phyloP scores from a whole-genome alignment of 64 coral and sea anemone species.

The Stylophora pistillata region DNA sequence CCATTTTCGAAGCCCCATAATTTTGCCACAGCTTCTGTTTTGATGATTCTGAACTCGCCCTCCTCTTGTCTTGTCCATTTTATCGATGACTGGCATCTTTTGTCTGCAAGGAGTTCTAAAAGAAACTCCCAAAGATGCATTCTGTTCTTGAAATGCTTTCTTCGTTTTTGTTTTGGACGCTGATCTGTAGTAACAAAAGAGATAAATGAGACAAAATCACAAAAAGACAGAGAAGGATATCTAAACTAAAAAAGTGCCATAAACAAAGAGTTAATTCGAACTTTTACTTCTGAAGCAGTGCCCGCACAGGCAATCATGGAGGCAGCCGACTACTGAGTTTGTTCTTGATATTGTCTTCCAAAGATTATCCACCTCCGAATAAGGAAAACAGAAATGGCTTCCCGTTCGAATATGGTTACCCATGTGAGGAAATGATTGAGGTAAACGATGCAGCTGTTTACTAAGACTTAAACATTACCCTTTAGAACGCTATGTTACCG shows the following conservation, averaged over 20 bases:
- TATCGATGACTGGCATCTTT: conserved; percentile 21
- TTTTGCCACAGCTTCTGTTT: conserved; percentile 40
- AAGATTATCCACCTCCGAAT: too few species aligned
- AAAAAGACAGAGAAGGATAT: background rate
- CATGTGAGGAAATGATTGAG: too few species aligned
- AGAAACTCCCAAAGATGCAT: conserved; percentile 59
- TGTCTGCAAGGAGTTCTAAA: conserved; percentile 31
- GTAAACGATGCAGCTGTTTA: too few species aligned
- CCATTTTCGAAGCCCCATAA: conserved; percentile 40
- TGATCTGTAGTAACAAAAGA: background rate
- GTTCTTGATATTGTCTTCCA: too few species aligned
- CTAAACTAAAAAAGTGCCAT: background rate
- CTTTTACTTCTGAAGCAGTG: too few species aligned
- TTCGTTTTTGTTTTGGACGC: background rate
- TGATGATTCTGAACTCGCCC: conserved; percentile 38
- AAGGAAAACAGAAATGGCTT: too few species aligned
- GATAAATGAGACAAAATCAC: background rate
- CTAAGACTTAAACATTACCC: too few species aligned
- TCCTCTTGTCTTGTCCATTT: conserved; percentile 34
- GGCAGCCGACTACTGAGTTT: too few species aligned
- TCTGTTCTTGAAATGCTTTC: conserved; percentile 32
- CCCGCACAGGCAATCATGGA: too few species aligned
- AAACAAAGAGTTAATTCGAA: too few species aligned
- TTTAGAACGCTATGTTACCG: too few species aligned
- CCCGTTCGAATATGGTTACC: too few species aligned